Percentiles rank a stretch among this genome's conserved stretches.
Evolutionary conservation across 2,113 vertebrate genomes (phyloP).

Genomic region (Sylvia atricapilla): DNA sequence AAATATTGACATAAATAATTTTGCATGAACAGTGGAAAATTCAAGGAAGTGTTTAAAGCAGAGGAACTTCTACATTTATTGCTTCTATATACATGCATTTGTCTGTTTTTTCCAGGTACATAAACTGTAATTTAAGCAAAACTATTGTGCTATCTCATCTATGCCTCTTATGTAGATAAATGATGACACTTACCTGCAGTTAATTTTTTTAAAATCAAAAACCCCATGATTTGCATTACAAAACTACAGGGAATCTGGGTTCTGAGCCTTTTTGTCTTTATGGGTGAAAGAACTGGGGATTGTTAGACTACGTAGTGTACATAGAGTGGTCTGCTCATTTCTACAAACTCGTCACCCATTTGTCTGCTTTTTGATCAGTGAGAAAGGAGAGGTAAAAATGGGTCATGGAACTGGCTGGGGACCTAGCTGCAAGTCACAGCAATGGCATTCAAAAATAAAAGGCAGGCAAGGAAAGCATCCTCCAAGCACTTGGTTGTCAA

Average conservation of each 20-base stretch:
- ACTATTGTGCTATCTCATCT: background rate
- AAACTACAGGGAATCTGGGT: background rate
- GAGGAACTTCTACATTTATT: conserved; percentile 34
- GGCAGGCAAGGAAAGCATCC: background rate
- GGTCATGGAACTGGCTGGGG: background rate
- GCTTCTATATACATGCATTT: background rate
- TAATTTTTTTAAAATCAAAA: background rate
- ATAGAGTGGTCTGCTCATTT: background rate
- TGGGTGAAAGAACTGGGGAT: background rate
- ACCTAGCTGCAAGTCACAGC: background rate
- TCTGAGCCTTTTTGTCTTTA: background rate
- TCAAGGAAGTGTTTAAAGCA: conserved; percentile 41
- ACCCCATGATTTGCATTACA: background rate
- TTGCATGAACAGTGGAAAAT: conserved; percentile 68
- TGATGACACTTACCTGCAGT: background rate
- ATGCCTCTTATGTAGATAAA: background rate
- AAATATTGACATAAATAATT: conserved; percentile 78
- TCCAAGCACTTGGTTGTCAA: background rate
- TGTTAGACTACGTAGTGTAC: background rate
- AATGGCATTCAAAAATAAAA: background rate
- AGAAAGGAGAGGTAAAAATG: background rate
- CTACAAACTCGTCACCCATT: background rate
- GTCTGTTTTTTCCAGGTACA: background rate
- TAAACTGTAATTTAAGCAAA: background rate
- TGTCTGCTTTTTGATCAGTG: background rate